phyloP scores from a whole-genome alignment of 1,140 invertebrate species.

The Lucilia cuprina region DNA sequence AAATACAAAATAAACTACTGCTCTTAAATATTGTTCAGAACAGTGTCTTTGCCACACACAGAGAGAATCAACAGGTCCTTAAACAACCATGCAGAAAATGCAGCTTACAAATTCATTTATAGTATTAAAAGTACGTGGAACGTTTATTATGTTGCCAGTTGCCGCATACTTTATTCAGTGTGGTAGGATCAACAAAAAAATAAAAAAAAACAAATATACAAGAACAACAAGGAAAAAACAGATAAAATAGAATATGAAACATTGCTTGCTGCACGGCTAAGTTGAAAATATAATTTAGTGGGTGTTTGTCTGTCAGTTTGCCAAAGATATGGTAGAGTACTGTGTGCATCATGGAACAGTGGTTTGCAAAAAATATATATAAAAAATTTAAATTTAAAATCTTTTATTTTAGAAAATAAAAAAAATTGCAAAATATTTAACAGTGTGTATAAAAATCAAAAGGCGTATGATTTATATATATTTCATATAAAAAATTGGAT shows the following conservation, averaged over 20 bases:
- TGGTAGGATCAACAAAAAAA: not conserved
- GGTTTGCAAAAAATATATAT: not conserved
- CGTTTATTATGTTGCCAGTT: conserved; percentile 12
- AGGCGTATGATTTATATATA: not conserved
- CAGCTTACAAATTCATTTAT: not conserved
- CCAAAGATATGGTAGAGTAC: no score
- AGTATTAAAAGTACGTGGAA: not conserved
- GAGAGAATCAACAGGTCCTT: not conserved
- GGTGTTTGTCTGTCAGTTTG: no score
- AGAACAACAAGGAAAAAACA: not conserved
- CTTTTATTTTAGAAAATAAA: not conserved
- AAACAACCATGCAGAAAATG: not conserved
- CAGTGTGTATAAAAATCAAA: not conserved
- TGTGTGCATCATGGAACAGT: not conserved
- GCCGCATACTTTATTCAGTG: not conserved
- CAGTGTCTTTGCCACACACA: not conserved
- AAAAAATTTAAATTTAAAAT: no score
- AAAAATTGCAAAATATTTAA: not conserved
- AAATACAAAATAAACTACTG: not conserved
- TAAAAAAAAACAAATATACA: not conserved
- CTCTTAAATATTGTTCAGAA: not conserved
- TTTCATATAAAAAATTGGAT: not conserved
- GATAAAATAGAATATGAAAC: not conserved
- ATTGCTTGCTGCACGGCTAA: not conserved
- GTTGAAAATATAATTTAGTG: not conserved